Conservation (phyloP, 1,140 invertebrate genomes). For the Alviniconcha marisindica region DNA sequence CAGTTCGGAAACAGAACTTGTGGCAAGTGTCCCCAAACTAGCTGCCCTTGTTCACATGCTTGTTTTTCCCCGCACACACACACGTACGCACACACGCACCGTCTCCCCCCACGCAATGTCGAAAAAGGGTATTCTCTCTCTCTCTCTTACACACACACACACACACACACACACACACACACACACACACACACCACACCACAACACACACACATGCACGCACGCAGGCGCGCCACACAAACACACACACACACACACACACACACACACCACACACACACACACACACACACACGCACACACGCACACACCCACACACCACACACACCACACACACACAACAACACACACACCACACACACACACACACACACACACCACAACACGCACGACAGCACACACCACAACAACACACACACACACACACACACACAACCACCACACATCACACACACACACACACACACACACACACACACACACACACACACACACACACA, state of each 20-base stretch:
- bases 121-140: too few relatives aligned
- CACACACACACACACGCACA: background rate
- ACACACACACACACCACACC: background rate
- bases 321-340: background rate
- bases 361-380: too few relatives aligned
- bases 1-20: too few relatives aligned
- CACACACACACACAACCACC: background rate
- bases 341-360: too few relatives aligned
- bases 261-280: background rate
- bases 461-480: background rate
- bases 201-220: too few relatives aligned
- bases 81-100: background rate
- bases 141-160: conserved; percentile 4
- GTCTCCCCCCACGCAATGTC: too few relatives aligned
- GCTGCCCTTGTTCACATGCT: too few relatives aligned
- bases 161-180: background rate
- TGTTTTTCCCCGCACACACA: too few relatives aligned
- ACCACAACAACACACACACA: background rate
- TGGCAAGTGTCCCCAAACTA: too few relatives aligned
- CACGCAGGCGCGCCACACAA: too few relatives aligned
- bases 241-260: background rate
- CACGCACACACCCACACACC: background rate
- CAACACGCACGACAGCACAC: too few relatives aligned
- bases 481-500: background rate
- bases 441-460: background rate